These are phyloP conservation scores for Sapajus apella DNA, from an alignment of 2,113 vertebrate genomes.

Conservation along the genomic window DNA sequence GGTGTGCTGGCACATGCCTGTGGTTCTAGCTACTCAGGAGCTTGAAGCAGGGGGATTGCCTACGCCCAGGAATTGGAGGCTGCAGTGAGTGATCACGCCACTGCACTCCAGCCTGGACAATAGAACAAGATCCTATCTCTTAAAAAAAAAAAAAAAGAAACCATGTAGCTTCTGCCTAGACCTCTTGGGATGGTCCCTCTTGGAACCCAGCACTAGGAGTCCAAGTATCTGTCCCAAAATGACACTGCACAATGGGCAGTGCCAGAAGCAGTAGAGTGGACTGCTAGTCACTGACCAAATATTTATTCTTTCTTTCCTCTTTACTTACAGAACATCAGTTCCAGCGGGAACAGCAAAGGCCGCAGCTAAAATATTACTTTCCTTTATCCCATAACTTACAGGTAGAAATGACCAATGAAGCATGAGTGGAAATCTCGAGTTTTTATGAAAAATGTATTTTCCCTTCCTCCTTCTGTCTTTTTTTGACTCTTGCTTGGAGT, in stretches of 20 bases:
- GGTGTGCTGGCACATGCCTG: too few relatives aligned
- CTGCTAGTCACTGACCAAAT: background rate
- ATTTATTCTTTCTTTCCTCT: background rate
- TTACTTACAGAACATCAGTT: background rate
- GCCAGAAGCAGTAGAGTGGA: background rate
- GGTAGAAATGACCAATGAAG: background rate
- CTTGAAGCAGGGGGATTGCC: too few relatives aligned
- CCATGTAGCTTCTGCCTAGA: background rate
- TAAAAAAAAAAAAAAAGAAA: too few relatives aligned
- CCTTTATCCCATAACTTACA: too few relatives aligned
- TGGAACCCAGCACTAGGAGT: background rate
- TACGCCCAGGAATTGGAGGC: too few relatives aligned
- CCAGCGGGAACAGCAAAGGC: background rate
- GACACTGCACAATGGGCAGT: background rate
- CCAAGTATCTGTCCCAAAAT: background rate
- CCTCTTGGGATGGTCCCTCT: background rate
- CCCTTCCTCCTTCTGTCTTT: background rate
- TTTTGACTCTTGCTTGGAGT: background rate
- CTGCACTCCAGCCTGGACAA: too few relatives aligned
- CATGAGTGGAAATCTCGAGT: background rate
- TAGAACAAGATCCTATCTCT: too few relatives aligned
- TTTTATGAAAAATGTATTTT: background rate
- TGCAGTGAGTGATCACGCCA: too few relatives aligned
- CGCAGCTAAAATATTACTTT: background rate
- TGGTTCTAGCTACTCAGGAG: too few relatives aligned